These are phyloP conservation scores for Austrofundulus limnaeus DNA, from an alignment of 2,113 vertebrate genomes.

Conservation along the genomic window DNA sequence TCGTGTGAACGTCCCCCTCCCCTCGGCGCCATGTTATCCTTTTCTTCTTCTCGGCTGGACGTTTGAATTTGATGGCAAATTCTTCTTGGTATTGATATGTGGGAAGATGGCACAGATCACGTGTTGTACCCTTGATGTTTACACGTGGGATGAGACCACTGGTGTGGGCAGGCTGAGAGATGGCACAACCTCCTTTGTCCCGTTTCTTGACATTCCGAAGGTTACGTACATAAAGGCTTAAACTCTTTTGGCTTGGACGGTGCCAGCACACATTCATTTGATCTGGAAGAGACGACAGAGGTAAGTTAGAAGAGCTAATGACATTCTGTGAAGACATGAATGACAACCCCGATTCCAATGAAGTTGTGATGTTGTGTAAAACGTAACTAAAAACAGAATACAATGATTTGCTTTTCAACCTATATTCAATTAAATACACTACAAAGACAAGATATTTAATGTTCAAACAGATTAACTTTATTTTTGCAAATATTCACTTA, in stretches of 20 bases:
- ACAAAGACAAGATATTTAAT: no score
- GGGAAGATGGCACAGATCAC: constrained; percentile 82
- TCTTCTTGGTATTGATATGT: constrained; percentile 75
- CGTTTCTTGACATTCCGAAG: constrained; percentile 77
- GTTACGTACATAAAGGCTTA: constrained; percentile 92
- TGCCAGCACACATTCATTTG: constrained; percentile 87
- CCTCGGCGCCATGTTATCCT: constrained; percentile 50
- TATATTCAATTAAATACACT: no score
- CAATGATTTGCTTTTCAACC: no score
- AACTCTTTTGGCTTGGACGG: constrained; percentile 83
- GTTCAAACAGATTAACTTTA: no score
- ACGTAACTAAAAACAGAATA: no score
- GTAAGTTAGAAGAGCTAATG: constrained; percentile 5
- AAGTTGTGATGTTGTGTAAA: no score
- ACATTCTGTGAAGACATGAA: not conserved
- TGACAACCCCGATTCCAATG: no score
- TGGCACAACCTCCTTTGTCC: constrained; percentile 74
- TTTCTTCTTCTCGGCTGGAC: constrained; percentile 52
- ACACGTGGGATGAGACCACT: constrained; percentile 60
- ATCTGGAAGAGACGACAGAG: constrained; percentile 78
- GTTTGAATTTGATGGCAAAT: constrained; percentile 54
- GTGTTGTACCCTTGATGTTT: constrained; percentile 73
- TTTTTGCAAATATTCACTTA: no score
- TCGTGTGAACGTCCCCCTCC: constrained; percentile 45
- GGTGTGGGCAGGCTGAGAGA: constrained; percentile 76